These are phyloP conservation scores for Carlito syrichta DNA, from an alignment of 2,113 vertebrate species.

Conservation along the genomic window DNA sequence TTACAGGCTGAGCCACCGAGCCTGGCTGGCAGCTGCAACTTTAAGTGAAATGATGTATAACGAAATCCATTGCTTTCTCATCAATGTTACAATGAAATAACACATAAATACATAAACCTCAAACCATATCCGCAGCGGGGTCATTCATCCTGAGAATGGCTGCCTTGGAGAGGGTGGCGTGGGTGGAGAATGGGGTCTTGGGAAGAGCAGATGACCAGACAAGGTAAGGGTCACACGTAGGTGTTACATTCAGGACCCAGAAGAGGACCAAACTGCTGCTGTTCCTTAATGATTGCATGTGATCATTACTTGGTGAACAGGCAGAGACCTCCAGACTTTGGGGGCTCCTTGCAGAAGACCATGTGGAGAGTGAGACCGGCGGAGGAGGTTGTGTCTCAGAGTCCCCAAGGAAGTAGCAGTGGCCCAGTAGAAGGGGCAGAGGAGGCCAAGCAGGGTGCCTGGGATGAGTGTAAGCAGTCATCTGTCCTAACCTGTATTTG, in stretches of 20 bases:
- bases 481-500: background rate
- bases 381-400: background rate
- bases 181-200: background rate
- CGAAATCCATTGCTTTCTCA: background rate
- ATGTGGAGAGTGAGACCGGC: background rate
- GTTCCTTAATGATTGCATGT: background rate
- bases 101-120: background rate
- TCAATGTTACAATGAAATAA: too few relatives aligned
- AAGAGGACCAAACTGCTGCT: background rate
- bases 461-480: background rate
- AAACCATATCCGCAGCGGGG: background rate
- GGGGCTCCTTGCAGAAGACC: background rate
- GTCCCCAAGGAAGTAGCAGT: background rate
- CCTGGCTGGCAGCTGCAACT: background rate
- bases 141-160: background rate
- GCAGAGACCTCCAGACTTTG: background rate
- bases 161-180: background rate
- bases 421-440: background rate
- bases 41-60: background rate
- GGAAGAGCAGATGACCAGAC: background rate
- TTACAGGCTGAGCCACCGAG: too few relatives aligned
- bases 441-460: background rate
- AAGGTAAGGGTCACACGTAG: fast-evolving
- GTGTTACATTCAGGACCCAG: background rate
- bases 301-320: too few relatives aligned